These are phyloP conservation scores for Thysanoteuthis rhombus DNA, from an alignment of 2,888 invertebrate species.

Conservation along the genomic window DNA sequence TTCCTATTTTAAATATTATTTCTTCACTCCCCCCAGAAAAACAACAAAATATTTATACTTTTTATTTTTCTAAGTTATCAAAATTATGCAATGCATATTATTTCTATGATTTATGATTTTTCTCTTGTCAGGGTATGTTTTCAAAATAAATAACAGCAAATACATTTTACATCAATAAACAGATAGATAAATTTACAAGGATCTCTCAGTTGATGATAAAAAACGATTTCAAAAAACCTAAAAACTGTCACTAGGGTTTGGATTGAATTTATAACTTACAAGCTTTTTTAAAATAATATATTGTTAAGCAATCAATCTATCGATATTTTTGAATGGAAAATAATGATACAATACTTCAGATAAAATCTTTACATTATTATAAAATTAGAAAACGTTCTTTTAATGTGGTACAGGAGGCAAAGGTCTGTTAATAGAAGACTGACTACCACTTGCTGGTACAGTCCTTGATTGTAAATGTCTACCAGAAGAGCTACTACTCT, in stretches of 20 bases:
- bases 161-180: not conserved
- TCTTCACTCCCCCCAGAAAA: no score
- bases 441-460: slow-evolving; percentile 12
- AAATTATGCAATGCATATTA: not conserved
- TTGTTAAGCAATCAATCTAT: not conserved
- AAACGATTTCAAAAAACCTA: no score
- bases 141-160: not conserved
- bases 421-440: slow-evolving; percentile 12
- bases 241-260: not conserved
- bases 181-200: not conserved
- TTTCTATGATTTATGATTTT: not conserved
- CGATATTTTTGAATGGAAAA: not conserved
- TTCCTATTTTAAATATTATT: no score
- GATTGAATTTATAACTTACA: not conserved
- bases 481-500: not conserved
- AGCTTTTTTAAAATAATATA: not conserved
- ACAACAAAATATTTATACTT: not conserved
- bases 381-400: not conserved
- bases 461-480: not conserved
- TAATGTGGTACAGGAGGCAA: not conserved
- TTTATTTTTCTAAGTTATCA: not conserved
- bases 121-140: not conserved
- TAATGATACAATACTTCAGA: not conserved
- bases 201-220: not conserved
- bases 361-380: not conserved